Conservation (phyloP, 2,113 vertebrate genomes). For the Puntigrus tetrazona region DNA sequence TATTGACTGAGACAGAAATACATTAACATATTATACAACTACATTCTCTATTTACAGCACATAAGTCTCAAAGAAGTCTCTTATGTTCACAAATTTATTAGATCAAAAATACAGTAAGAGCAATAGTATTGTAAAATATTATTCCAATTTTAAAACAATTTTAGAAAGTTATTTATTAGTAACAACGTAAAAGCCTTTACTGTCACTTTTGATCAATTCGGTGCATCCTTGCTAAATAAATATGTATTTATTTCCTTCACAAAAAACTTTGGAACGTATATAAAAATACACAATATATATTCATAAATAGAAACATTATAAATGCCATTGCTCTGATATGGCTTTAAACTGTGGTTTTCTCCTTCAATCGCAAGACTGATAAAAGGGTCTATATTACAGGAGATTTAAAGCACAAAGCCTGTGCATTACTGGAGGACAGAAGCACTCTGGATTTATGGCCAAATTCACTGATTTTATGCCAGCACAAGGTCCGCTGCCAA, state of each 20-base stretch:
- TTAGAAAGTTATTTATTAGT: background rate
- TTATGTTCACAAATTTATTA: background rate
- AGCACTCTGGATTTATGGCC: background rate
- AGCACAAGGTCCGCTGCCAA: background rate
- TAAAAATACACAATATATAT: background rate
- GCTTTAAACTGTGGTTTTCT: background rate
- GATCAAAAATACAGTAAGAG: background rate
- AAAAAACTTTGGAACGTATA: background rate
- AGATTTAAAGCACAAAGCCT: slow-evolving; percentile 6
- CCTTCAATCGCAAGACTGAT: background rate
- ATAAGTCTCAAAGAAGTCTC: background rate
- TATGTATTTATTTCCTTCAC: background rate
- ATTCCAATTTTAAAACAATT: background rate
- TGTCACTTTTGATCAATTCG: background rate
- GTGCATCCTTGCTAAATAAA: background rate
- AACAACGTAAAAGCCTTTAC: background rate
- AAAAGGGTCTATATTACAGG: background rate
- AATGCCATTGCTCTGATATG: background rate
- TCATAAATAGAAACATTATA: background rate
- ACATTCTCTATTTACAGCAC: no score
- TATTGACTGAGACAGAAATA: no score
- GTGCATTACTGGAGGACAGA: background rate
- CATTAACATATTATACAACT: no score
- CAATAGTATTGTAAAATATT: background rate
- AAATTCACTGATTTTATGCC: slow-evolving; percentile 13